phyloP scores from a whole-genome alignment of 2,888 invertebrate species.

The Rhodophaea formosa region DNA sequence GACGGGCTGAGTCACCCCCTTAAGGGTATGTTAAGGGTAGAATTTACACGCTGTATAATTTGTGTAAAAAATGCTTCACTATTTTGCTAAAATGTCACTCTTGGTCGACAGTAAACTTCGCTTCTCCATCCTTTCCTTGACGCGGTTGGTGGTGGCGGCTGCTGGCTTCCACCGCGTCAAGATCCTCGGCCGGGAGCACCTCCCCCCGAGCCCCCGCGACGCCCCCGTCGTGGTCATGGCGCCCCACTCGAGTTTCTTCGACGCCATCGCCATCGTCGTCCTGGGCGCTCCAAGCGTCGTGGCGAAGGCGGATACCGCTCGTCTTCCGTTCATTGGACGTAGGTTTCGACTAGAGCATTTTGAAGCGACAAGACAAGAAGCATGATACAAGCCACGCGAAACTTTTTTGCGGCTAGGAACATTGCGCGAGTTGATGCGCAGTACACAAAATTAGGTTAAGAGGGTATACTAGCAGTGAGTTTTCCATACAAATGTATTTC shows the following conservation, averaged over 20 bases:
- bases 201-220: conserved; percentile 78
- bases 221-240: conserved; percentile 93
- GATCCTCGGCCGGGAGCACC: conserved; percentile 84
- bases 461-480: too few relatives aligned
- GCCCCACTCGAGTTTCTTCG: conserved; percentile 96
- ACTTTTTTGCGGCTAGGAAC: too few relatives aligned
- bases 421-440: too few relatives aligned
- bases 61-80: too few relatives aligned
- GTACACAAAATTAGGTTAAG: too few relatives aligned
- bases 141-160: conserved; percentile 88
- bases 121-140: conserved; percentile 83
- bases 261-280: conserved; percentile 90
- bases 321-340: conserved; percentile 95
- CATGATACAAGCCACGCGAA: neutral
- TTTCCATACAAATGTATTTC: too few relatives aligned
- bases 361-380: conserved; percentile 5
- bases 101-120: conserved; percentile 80
- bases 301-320: conserved; percentile 91
- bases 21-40: too few relatives aligned
- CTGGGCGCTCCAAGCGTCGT: conserved; percentile 94
- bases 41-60: too few relatives aligned
- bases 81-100: neutral
- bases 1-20: too few relatives aligned
- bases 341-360: conserved; percentile 58
- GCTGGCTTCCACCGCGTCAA: conserved; percentile 92